These are phyloP conservation scores for Muntiacus reevesi DNA, from an alignment of 2,113 vertebrate genomes.

Conservation along the genomic window DNA sequence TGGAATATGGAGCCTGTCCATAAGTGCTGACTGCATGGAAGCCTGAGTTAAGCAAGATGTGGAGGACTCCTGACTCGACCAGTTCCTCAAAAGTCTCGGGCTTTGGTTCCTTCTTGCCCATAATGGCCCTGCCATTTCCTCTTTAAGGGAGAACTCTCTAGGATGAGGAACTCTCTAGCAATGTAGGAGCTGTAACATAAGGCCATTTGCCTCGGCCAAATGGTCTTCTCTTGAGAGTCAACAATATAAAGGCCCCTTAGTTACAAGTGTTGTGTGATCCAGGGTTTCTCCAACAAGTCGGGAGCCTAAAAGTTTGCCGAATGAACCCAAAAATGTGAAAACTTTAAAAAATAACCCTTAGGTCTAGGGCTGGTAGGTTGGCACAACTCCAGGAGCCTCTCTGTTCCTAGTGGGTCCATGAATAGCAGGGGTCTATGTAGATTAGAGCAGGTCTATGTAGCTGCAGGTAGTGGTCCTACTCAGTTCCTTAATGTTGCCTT, in stretches of 20 bases:
- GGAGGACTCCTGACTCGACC: not conserved
- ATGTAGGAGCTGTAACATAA: fast-evolving
- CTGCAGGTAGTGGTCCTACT: not conserved
- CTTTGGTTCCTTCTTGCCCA: not conserved
- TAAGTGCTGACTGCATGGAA: fast-evolving
- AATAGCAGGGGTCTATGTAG: no score
- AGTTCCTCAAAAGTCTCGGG: not conserved
- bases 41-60: no score
- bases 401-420: not conserved
- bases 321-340: not conserved
- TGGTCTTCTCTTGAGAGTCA: not conserved
- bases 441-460: not conserved
- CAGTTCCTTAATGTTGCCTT: not conserved
- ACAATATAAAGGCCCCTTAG: not conserved
- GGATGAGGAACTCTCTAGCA: not conserved
- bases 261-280: not conserved
- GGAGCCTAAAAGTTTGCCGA: not conserved
- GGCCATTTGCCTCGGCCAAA: not conserved
- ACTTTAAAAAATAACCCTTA: not conserved
- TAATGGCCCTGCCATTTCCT: not conserved
- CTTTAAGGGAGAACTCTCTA: not conserved
- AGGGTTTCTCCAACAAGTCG: not conserved
- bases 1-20: not conserved
- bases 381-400: not conserved
- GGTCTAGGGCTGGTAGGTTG: not conserved